These are phyloP conservation scores for Papilio protenor DNA, from an alignment of 2,888 invertebrate genomes.

Conservation along the genomic window DNA sequence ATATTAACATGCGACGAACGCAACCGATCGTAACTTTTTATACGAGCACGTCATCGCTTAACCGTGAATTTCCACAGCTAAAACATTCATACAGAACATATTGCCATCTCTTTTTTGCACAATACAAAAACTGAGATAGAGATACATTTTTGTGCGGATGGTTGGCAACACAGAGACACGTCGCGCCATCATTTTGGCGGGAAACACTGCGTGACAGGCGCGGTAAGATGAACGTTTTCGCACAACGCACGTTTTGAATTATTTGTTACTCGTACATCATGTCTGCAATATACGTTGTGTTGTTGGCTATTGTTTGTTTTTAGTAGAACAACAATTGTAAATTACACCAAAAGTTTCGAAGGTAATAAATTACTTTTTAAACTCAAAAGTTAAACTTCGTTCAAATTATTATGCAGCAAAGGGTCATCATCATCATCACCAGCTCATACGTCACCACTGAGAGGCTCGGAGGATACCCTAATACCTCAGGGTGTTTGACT, in stretches of 20 bases:
- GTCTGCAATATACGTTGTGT: conserved; percentile 36
- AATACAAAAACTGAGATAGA: not conserved
- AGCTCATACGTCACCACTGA: no score
- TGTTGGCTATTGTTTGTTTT: conserved; percentile 20
- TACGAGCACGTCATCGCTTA: conserved; percentile 64
- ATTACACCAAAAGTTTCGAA: not conserved
- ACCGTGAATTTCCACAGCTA: conserved; percentile 45
- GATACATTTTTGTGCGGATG: conserved; percentile 44
- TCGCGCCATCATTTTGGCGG: conserved; percentile 60
- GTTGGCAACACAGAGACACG: conserved; percentile 56
- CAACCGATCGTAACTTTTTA: conserved; percentile 72
- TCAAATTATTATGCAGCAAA: not conserved
- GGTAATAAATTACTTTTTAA: not conserved
- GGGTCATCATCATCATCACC: no score
- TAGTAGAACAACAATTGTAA: not conserved
- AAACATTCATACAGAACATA: not conserved
- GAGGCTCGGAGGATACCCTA: no score
- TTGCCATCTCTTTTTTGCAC: not conserved
- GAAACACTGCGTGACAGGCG: conserved; percentile 69
- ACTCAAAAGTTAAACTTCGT: not conserved
- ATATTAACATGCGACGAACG: conserved; percentile 62
- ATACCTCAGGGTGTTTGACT: no score
- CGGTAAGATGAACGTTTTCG: conserved; percentile 58
- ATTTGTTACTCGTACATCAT: conserved; percentile 57
- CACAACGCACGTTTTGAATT: conserved; percentile 65